phyloP scores from a whole-genome alignment of 2,888 invertebrate species.

The Teleogryllus oceanicus region DNA sequence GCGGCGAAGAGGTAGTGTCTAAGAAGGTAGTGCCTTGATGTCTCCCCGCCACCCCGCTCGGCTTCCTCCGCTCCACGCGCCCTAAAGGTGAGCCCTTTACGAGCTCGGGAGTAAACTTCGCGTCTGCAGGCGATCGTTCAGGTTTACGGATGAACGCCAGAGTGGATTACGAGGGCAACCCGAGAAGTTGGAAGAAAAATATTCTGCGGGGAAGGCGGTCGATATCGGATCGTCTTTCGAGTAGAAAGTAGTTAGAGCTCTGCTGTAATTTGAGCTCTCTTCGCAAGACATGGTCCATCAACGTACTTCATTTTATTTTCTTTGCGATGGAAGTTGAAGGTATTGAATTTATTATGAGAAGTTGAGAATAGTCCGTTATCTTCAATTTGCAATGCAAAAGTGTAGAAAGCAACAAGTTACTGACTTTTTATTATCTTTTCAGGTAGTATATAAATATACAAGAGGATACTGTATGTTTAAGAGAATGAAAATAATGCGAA shows the following conservation, averaged over 20 bases:
- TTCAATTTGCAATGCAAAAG: neutral
- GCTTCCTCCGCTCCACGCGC: neutral
- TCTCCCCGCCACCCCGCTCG: too few relatives aligned
- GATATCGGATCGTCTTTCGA: neutral
- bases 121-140: neutral
- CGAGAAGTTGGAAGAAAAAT: neutral
- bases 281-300: too few relatives aligned
- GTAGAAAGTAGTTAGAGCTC: too few relatives aligned
- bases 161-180: neutral
- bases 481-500: too few relatives aligned
- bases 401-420: neutral
- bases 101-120: neutral
- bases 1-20: too few relatives aligned
- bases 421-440: neutral
- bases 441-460: neutral
- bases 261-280: too few relatives aligned
- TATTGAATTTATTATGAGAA: too few relatives aligned
- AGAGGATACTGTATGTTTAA: too few relatives aligned
- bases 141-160: conserved; percentile 5
- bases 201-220: neutral
- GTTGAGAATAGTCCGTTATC: neutral
- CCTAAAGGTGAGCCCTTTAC: neutral
- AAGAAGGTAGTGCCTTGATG: too few relatives aligned
- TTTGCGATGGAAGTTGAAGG: too few relatives aligned
- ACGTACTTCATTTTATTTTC: too few relatives aligned